These are phyloP conservation scores for Pararge aegeria DNA, from an alignment of 1,140 invertebrate genomes.

Conservation along the genomic window DNA sequence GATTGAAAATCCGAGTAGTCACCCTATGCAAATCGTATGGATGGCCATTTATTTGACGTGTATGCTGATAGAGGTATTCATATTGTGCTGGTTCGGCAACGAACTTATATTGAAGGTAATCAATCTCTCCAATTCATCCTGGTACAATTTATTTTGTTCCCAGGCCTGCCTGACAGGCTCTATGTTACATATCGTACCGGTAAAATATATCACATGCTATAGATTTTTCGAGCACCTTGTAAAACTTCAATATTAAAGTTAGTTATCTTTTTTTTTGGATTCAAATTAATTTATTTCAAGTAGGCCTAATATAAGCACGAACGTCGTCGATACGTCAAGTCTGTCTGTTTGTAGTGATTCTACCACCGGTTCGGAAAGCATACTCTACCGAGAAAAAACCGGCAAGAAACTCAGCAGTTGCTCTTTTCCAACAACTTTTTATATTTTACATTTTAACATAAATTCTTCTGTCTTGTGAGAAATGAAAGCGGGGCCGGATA, in stretches of 20 bases:
- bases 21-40: conserved; percentile 74
- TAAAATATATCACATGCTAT: conserved; percentile 3
- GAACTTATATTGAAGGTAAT: conserved; percentile 72
- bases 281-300: no score
- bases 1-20: conserved; percentile 68
- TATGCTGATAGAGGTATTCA: conserved; percentile 76
- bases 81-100: conserved; percentile 75
- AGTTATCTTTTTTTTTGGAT: no score
- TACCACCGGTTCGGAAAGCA: no score
- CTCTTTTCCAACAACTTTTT: no score
- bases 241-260: neutral
- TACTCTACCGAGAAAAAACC: no score
- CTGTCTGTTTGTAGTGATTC: no score
- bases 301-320: no score
- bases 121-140: conserved; percentile 12
- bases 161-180: conserved; percentile 12
- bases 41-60: conserved; percentile 73
- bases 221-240: neutral
- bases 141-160: conserved; percentile 13
- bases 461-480: no score
- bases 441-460: no score
- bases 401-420: no score
- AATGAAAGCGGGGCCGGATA: no score
- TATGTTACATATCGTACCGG: conserved; percentile 9
- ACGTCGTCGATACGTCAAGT: no score